phyloP scores from a whole-genome alignment of 2,797 vertebrate genomes.

The Austrolebias charrua region DNA sequence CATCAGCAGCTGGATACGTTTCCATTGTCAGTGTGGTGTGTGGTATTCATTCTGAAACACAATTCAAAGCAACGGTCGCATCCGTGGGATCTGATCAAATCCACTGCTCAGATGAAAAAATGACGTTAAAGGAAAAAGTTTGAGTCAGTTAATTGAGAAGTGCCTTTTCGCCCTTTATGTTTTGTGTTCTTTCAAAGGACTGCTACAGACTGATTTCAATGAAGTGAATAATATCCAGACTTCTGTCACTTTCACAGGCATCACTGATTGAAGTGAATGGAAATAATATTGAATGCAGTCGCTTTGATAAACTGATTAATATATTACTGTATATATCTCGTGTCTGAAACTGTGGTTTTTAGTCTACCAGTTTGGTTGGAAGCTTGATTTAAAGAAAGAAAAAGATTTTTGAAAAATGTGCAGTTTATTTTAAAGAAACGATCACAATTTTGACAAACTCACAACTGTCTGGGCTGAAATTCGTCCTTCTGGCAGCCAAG shows the following conservation, averaged over 20 bases:
- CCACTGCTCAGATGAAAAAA: neutral
- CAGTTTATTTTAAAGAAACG: too few relatives aligned
- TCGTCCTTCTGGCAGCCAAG: neutral
- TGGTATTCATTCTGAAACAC: neutral
- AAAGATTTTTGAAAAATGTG: too few relatives aligned
- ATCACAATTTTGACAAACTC: neutral
- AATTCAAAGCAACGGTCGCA: neutral
- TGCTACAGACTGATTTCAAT: neutral
- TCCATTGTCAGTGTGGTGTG: neutral
- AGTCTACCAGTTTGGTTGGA: neutral
- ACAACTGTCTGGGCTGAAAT: neutral
- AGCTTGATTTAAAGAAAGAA: too few relatives aligned
- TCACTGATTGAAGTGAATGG: too few relatives aligned
- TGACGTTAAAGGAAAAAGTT: neutral
- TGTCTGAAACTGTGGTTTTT: neutral
- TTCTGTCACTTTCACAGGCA: neutral
- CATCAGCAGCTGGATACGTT: slow-evolving; percentile 3
- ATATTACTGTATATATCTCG: too few relatives aligned
- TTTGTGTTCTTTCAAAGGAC: neutral
- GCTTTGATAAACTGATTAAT: neutral
- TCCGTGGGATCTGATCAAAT: neutral
- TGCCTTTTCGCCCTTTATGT: neutral
- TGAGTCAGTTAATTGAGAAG: neutral
- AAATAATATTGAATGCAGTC: neutral
- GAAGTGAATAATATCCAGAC: neutral